These are phyloP conservation scores for Bos indicus DNA, from an alignment of 2,113 vertebrate species.

Conservation along the genomic window DNA sequence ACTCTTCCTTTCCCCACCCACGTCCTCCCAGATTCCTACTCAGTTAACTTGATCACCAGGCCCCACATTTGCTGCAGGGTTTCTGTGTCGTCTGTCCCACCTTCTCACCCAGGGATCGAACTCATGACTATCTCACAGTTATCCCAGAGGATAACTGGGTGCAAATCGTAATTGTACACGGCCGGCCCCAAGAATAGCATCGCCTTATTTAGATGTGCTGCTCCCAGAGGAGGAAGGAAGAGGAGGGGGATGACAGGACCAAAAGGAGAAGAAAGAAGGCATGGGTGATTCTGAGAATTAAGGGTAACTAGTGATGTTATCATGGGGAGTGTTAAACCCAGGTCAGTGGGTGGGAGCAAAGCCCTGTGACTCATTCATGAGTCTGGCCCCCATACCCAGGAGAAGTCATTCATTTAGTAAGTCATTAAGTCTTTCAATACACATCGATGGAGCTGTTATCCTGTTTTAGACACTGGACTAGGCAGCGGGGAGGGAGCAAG, in stretches of 20 bases:
- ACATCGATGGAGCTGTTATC: constrained; percentile 22
- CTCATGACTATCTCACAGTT: background rate
- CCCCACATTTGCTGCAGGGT: background rate
- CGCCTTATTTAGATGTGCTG: constrained; percentile 46
- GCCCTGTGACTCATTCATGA: constrained; percentile 41
- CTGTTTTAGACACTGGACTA: background rate
- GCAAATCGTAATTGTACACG: background rate
- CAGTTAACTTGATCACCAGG: background rate
- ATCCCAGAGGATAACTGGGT: background rate
- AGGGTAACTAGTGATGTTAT: constrained; percentile 36
- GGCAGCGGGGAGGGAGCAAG: background rate
- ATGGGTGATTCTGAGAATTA: constrained; percentile 55
- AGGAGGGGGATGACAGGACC: background rate
- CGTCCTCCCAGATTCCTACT: background rate
- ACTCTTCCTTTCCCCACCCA: background rate
- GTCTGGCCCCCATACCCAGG: background rate
- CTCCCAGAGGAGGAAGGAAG: constrained; percentile 19
- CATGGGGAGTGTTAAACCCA: background rate
- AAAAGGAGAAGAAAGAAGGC: constrained; percentile 51
- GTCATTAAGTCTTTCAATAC: constrained; percentile 36
- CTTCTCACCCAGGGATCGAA: background rate
- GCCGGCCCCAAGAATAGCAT: background rate
- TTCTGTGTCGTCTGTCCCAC: background rate
- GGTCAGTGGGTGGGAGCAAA: constrained; percentile 55
- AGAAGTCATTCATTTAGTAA: constrained; percentile 30